Conservation (phyloP, 2,888 invertebrate species). For the Allygus modestus region DNA sequence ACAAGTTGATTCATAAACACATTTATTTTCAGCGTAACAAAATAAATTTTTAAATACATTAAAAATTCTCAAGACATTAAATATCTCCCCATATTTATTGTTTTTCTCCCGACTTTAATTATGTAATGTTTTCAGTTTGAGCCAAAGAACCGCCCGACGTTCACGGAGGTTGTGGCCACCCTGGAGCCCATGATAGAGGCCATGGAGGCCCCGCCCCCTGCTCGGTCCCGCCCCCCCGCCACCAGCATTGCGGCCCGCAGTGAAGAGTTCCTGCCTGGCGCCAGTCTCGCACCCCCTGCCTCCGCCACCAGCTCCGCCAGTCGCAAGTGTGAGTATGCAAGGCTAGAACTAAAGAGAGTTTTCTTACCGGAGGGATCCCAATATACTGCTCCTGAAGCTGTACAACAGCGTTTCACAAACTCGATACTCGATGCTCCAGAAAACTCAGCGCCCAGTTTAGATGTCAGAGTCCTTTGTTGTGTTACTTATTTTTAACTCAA, state of each 20-base stretch:
- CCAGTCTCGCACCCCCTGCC: conserved; percentile 66
- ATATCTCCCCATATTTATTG: no score
- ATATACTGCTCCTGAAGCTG: background rate
- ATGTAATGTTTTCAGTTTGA: conserved; percentile 91
- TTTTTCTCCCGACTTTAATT: no score
- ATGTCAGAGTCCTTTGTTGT: no score
- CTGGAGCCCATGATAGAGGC: conserved; percentile 74
- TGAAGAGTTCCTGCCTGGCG: conserved; percentile 75
- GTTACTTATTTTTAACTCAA: no score
- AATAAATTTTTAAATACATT: no score
- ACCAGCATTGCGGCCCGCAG: conserved; percentile 74
- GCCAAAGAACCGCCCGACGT: conserved; percentile 91
- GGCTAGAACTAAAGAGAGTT: no score
- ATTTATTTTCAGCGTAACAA: no score
- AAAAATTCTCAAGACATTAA: no score
- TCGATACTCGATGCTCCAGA: no score
- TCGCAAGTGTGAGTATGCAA: conserved; percentile 72
- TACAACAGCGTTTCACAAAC: no score
- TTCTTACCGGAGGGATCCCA: background rate
- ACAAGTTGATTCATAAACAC: no score
- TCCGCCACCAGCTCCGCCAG: conserved; percentile 66
- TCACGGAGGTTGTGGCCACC: conserved; percentile 86
- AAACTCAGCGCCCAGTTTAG: no score
- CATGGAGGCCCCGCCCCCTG: background rate
- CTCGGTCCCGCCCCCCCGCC: conserved; percentile 71